Conservation (phyloP, 2,888 invertebrate genomes). For the Parapristionchus giblindavisi region DNA sequence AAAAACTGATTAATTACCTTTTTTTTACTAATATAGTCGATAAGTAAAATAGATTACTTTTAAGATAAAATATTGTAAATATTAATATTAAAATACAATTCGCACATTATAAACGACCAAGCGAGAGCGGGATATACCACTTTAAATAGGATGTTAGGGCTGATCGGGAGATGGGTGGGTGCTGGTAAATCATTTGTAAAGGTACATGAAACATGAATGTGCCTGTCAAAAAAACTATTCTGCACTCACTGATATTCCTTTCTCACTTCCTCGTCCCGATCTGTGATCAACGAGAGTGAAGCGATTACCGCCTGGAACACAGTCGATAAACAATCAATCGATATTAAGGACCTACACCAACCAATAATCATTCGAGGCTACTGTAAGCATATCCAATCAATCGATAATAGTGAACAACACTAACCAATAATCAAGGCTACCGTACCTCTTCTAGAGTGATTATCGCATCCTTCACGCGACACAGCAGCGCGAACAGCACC, state of each 20-base stretch:
- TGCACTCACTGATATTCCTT: conserved; percentile 27
- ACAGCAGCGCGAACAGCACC: conserved; percentile 31
- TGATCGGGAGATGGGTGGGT: too few relatives aligned
- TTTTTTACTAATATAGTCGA: too few relatives aligned
- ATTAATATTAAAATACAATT: too few relatives aligned
- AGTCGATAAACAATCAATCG: neutral
- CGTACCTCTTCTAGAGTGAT: conserved; percentile 14
- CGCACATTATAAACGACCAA: too few relatives aligned
- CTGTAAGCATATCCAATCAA: neutral
- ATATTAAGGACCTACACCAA: neutral
- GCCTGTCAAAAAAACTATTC: too few relatives aligned
- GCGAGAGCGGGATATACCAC: too few relatives aligned
- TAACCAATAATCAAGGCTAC: neutral
- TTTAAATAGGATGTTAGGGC: too few relatives aligned
- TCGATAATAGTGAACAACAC: neutral
- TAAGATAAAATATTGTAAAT: too few relatives aligned
- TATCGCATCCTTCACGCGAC: conserved; percentile 24
- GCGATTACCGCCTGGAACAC: conserved; percentile 6
- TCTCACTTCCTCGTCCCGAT: conserved; percentile 16
- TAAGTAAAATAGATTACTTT: too few relatives aligned
- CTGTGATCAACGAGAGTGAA: conserved; percentile 10
- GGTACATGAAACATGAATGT: neutral
- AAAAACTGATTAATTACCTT: too few relatives aligned
- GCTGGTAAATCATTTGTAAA: too few relatives aligned
- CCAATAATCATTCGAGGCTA: neutral